Evolutionary conservation across 2,888 invertebrate genomes (phyloP).

Genomic region (Dendrolimus houi): DNA sequence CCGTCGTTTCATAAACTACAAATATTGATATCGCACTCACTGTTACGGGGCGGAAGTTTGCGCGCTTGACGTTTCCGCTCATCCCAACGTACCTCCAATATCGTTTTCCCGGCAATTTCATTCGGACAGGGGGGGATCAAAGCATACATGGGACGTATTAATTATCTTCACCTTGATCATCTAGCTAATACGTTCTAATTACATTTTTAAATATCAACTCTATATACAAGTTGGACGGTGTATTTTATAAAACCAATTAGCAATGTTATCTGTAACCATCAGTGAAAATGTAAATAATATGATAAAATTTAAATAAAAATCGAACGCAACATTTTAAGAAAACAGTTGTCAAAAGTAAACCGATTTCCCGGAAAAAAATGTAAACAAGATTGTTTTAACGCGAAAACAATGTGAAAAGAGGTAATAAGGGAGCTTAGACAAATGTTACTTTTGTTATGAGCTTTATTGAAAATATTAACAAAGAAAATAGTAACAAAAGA

Average conservation of each 20-base stretch:
- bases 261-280: too few relatives aligned
- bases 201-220: too few relatives aligned
- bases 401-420: slow-evolving; percentile 14
- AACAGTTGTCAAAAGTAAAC: neutral
- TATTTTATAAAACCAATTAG: too few relatives aligned
- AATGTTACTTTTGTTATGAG: slow-evolving; percentile 17
- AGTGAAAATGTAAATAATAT: too few relatives aligned
- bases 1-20: slow-evolving; percentile 16
- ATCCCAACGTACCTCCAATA: slow-evolving; percentile 9
- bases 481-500: slow-evolving; percentile 16
- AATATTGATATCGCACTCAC: slow-evolving; percentile 19
- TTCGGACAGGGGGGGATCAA: neutral
- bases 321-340: neutral
- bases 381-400: slow-evolving; percentile 1
- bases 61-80: slow-evolving; percentile 20
- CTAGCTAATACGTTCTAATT: too few relatives aligned
- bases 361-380: neutral
- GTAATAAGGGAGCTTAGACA: slow-evolving; percentile 16
- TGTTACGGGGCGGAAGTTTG: slow-evolving; percentile 24
- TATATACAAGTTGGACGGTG: too few relatives aligned
- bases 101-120: slow-evolving; percentile 16
- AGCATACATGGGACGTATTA: too few relatives aligned
- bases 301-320: too few relatives aligned
- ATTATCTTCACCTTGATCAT: too few relatives aligned
- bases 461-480: slow-evolving; percentile 19